Evolutionary conservation across 2,113 vertebrate genomes (phyloP), one percentile per base, ranked within the genome.

Genomic region (Parotia lawesii): DNA sequence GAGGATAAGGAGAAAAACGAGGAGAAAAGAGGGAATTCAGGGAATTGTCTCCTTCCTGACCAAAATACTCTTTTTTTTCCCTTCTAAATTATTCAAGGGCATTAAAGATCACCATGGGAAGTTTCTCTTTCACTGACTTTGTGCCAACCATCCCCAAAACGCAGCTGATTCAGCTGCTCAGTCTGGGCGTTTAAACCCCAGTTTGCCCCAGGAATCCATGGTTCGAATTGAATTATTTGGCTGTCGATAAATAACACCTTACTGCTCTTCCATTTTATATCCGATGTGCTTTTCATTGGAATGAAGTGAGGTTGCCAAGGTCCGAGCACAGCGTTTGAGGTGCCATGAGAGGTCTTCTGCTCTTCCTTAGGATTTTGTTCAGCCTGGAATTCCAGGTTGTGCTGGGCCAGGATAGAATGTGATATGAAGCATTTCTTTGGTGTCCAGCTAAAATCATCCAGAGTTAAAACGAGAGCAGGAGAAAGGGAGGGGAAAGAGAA

Each of bases 311-410:
- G 40, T 42, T 50, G 9, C 15, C 21, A 15, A 2, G 29, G 29
- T 57, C 28, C 0, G 0, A 82, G 35, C 0, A 1, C 19, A 24
- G 42, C 1, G 0, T 64, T 67, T 58, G 61, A 74, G 38, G 23
- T 29, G 29, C 35, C 0, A 0, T 28, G 33, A 37, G 64, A 73
- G 37, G 15, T 20, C 8, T 18, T 51, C 51, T 60, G n/a, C 27
- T 86, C 76, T 88, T 61, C 51, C 69, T 21, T n/a, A 20, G 60
- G 28, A 22, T 47, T 58, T 44, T n/a, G 12, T 9, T 65, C 31
- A 29, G 20, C 5, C 1, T 40, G 64, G 42, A 47, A 48, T 81
- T 85, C 69, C 42, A 42, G 56, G 27, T 45, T 38, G 38, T 53
- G 15, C 42, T 75, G 75, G 38, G 35, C 44, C 24, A 38, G 12